A percentile compares a stretch with the other conserved stretches of the same genome.
Evolutionary conservation across 2,797 vertebrate genomes (phyloP).

Genomic region (Pempheris klunzingeri): DNA sequence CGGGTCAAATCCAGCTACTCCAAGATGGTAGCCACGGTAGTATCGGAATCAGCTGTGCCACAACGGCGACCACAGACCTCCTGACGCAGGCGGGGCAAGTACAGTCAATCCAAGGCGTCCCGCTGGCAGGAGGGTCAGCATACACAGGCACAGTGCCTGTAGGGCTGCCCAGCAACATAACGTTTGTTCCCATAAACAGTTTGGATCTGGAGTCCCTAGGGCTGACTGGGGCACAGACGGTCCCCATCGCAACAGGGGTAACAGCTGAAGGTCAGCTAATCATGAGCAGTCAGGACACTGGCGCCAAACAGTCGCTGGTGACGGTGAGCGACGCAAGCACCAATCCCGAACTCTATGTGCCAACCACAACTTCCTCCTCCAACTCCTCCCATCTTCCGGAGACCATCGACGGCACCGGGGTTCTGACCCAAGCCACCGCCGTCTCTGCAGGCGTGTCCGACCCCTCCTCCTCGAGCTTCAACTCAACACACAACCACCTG

Average conservation of each 20-base stretch:
- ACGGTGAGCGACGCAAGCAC: constrained; percentile 83
- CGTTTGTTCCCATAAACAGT: constrained; percentile 98
- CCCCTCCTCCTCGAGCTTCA: constrained; percentile 90
- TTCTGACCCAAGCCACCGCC: constrained; percentile 94
- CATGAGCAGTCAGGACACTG: constrained; percentile 90
- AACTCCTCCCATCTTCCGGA: constrained; percentile 93
- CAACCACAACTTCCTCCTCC: constrained; percentile 88
- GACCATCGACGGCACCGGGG: constrained; percentile 96
- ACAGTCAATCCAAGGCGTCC: constrained; percentile 93
- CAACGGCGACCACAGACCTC: constrained; percentile 91
- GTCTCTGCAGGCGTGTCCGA: constrained; percentile 91
- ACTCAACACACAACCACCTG: constrained; percentile 94
- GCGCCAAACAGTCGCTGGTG: constrained; percentile 89
- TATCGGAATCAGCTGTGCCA: constrained; percentile 82
- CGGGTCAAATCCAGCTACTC: constrained; percentile 96
- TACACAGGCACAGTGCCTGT: constrained; percentile 92
- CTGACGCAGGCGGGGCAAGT: constrained; percentile 94
- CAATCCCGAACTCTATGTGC: constrained; percentile 93
- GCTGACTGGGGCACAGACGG: constrained; percentile 93
- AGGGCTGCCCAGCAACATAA: constrained; percentile 96
- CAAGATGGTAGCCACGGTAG: constrained; percentile 91
- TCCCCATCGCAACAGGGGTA: constrained; percentile 90
- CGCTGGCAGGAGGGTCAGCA: constrained; percentile 86
- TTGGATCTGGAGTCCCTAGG: constrained; percentile 98
- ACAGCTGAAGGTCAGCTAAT: constrained; percentile 97